These are phyloP conservation scores for Zeuzera pyrina DNA, from an alignment of 2,888 invertebrate species.

Conservation along the genomic window DNA sequence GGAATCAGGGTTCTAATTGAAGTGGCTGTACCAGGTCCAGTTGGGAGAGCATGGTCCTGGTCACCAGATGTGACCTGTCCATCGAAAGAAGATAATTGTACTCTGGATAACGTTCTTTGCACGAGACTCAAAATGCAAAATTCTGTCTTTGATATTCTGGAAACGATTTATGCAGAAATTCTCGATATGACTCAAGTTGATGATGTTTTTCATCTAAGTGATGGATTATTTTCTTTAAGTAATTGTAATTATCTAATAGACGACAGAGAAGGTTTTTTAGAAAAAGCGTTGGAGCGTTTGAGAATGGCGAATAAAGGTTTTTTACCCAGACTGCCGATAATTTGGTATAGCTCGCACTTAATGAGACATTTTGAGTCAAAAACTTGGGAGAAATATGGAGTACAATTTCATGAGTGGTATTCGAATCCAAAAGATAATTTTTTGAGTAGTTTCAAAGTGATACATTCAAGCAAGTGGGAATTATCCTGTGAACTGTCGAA, in stretches of 20 bases:
- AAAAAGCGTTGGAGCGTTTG: conserved; percentile 74
- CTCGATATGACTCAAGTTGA: conserved; percentile 79
- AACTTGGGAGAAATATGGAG: conserved; percentile 68
- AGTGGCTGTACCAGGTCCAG: conserved; percentile 90
- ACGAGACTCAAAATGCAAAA: conserved; percentile 82
- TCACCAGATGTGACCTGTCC: conserved; percentile 68
- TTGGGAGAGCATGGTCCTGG: conserved; percentile 89
- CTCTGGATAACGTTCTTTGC: conserved; percentile 83
- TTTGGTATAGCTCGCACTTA: conserved; percentile 81
- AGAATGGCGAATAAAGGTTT: conserved; percentile 72
- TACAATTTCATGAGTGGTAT: conserved; percentile 83
- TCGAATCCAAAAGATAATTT: conserved; percentile 77
- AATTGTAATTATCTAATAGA: conserved; percentile 79
- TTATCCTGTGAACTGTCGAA: conserved; percentile 75
- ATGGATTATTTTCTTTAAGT: conserved; percentile 78
- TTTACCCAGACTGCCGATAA: conserved; percentile 69
- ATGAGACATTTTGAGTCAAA: conserved; percentile 51
- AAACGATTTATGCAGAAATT: conserved; percentile 80
- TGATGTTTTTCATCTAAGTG: conserved; percentile 86
- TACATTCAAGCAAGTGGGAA: conserved; percentile 86
- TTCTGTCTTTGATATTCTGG: conserved; percentile 77
- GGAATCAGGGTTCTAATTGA: conserved; percentile 91
- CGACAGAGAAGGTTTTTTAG: conserved; percentile 81
- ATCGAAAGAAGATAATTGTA: conserved; percentile 24
- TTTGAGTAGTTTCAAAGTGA: conserved; percentile 80